phyloP scores from a whole-genome alignment of 2,797 vertebrate genomes.

The Rachycentron canadum region DNA sequence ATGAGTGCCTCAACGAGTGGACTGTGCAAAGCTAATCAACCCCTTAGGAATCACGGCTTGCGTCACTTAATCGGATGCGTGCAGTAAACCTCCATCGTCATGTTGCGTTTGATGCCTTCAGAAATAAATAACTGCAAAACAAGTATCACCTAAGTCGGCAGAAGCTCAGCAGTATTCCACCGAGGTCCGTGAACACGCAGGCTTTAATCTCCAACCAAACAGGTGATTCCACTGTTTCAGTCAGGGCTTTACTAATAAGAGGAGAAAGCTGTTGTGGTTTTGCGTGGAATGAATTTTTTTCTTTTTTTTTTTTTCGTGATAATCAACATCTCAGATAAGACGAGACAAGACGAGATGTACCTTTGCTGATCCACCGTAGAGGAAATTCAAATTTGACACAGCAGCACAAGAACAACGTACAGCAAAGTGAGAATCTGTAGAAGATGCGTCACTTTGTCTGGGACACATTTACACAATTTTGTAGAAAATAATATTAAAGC shows the following conservation, averaged over 20 bases:
- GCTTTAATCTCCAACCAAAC: constrained; percentile 2
- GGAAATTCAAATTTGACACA: too few species aligned
- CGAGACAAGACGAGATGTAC: too few species aligned
- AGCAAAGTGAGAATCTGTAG: too few species aligned
- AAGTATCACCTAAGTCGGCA: constrained; percentile 3
- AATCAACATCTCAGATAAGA: background rate
- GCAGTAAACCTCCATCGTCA: background rate
- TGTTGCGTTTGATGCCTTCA: constrained; percentile 1
- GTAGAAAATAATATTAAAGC: too few species aligned
- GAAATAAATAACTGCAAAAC: constrained; percentile 3
- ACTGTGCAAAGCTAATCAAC: constrained; percentile 23
- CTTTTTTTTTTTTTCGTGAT: background rate
- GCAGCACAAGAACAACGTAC: too few species aligned
- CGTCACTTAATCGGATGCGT: constrained; percentile 25
- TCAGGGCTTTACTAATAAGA: background rate
- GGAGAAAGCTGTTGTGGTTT: background rate
- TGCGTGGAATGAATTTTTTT: background rate
- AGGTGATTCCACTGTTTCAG: constrained; percentile 5
- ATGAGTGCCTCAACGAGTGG: constrained; percentile 34
- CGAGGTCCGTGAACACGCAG: background rate
- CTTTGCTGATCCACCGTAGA: too few species aligned
- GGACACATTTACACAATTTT: background rate
- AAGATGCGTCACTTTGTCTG: background rate
- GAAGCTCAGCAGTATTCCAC: background rate
- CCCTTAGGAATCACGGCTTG: background rate